Conservation (phyloP, 1,140 invertebrate genomes). For the Myzus persicae region DNA sequence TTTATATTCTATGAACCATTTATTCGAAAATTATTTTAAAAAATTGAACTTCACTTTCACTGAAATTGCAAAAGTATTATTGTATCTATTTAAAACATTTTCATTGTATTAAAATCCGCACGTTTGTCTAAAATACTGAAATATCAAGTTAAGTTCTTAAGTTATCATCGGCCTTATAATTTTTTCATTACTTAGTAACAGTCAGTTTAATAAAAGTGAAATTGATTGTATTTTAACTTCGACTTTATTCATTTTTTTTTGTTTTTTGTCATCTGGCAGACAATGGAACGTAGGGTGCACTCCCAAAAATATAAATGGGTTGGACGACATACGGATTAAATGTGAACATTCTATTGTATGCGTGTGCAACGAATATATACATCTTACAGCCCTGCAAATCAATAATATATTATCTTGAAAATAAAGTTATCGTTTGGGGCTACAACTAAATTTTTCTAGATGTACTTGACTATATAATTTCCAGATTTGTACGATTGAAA, state of each 20-base stretch:
- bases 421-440: not conserved
- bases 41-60: not conserved
- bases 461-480: not conserved
- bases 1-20: not conserved
- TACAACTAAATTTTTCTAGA: not conserved
- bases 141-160: not conserved
- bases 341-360: slow-evolving; percentile 27
- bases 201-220: not conserved
- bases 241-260: not conserved
- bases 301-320: slow-evolving; percentile 33
- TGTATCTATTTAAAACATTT: not conserved
- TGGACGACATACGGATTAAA: slow-evolving; percentile 8
- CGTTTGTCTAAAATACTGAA: not conserved
- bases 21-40: not conserved
- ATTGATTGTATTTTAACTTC: not conserved
- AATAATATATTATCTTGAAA: slow-evolving; percentile 48
- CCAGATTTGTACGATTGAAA: not conserved
- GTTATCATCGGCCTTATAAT: not conserved
- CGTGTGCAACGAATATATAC: not conserved
- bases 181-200: not conserved
- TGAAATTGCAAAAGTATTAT: not conserved
- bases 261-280: not conserved
- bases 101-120: not conserved
- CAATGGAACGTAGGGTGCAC: not conserved
- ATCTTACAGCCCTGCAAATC: slow-evolving; percentile 22